Evolutionary conservation across 2,113 vertebrate genomes (phyloP).

Genomic region (Grammomys surdaster): DNA sequence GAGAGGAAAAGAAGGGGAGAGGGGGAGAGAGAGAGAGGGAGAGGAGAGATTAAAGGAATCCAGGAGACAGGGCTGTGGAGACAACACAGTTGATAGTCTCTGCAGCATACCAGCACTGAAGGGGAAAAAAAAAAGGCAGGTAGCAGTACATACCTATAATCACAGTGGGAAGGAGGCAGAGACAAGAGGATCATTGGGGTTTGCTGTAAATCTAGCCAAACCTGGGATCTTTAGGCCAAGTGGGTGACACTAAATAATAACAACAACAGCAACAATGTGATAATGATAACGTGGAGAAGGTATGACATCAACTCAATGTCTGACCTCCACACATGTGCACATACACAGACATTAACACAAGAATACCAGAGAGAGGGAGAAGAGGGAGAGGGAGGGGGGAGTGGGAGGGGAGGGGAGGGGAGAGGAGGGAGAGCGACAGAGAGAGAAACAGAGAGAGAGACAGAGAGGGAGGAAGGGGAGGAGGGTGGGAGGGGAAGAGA

Average conservation of each 20-base stretch:
- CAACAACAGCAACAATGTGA: too few species aligned
- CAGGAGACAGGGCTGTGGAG: not conserved
- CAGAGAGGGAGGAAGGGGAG: too few species aligned
- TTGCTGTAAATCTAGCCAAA: not conserved
- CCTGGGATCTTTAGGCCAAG: not conserved
- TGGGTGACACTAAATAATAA: too few species aligned
- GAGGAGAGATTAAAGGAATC: not conserved
- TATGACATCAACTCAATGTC: not conserved
- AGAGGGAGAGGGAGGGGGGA: fast-evolving
- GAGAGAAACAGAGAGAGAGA: too few species aligned
- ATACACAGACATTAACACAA: not conserved
- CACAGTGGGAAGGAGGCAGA: not conserved
- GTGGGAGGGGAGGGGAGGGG: fast-evolving
- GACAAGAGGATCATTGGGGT: too few species aligned
- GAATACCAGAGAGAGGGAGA: too few species aligned
- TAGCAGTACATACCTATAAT: not conserved
- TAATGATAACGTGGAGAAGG: not conserved
- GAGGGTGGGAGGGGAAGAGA: too few species aligned
- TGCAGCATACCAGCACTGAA: not conserved
- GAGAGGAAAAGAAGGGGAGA: not conserved
- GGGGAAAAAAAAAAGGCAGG: not conserved
- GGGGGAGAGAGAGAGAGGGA: not conserved
- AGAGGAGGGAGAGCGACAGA: too few species aligned
- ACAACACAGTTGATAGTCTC: too few species aligned
- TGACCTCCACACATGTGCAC: too few species aligned